Base-by-base conservation (phyloP, 2,113 vertebrate species). In the Xyrauchen texanus region DNA sequence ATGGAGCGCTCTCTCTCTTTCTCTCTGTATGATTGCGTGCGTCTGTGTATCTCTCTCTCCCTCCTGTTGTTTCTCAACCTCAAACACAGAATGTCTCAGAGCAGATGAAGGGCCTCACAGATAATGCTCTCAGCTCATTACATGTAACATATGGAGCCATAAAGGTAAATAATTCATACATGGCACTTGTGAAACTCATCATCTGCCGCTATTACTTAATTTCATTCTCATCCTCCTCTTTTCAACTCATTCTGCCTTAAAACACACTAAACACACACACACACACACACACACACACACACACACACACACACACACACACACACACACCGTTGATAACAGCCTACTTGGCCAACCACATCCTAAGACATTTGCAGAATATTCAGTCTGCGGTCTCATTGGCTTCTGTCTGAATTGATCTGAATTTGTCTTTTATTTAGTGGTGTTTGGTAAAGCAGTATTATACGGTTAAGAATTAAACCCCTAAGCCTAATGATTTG, bases 341-440 rank as follows among this genome's bases (percentile, higher is more conserved):
- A 76, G 79, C 65, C 60, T 77, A 76, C 82, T 80, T 82, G 83
- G 80, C 81, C 76, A 83, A 81, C 83, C 76, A 80, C 83, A 83
- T 85, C 80, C 81, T 83, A 69, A 79, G 77, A 83, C 73, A 81
- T 84, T 86, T 78, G 52, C 61, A 64, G 81, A 81, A 80, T 58
- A 74, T 79, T 81, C 7, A 66, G 60, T 67, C 67, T 83, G 77
- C 70, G 79, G 76, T 81, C 61, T 57, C 34, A 49, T 51, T 80
- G 79, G 81, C 42, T 64, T 78, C 70, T 73, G 63, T 63, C 55
- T 81, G 15, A 77, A 72, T 62, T 65, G 65, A 76, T 83, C 10
- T 0, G 12, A 45, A 65, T 76, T 73, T 44, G 4, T 47, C 15
- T 34, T 13, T 42, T 58, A 57, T n/a, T 61, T 68, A 51, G 16